These are phyloP conservation scores for Chiloscyllium punctatum DNA, from an alignment of 2,797 vertebrate genomes.

Conservation along the genomic window DNA sequence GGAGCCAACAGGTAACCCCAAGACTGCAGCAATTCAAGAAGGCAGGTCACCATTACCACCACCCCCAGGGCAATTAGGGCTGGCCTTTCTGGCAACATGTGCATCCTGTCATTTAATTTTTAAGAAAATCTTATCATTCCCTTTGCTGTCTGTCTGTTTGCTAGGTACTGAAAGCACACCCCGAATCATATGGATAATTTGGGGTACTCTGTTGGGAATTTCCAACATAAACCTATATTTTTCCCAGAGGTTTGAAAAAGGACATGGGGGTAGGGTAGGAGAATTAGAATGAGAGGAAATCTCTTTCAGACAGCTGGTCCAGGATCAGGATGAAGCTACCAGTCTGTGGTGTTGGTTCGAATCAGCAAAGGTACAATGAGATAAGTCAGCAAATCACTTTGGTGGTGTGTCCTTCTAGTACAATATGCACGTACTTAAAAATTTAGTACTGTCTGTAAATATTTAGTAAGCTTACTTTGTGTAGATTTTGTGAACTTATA, in stretches of 20 bases:
- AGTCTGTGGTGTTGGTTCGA: background rate
- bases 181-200: background rate
- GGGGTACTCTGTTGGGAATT: background rate
- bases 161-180: too few species aligned
- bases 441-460: too few species aligned
- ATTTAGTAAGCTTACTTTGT: background rate
- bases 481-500: background rate
- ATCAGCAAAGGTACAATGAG: background rate
- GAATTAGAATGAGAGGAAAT: background rate
- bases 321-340: background rate
- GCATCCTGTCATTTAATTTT: too few species aligned
- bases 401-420: background rate
- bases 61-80: too few species aligned
- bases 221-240: background rate
- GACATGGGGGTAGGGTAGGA: background rate
- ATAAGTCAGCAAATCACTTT: background rate
- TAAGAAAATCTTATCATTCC: background rate
- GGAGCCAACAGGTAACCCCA: slow-evolving; percentile 76
- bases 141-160: background rate
- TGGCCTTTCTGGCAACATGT: too few species aligned
- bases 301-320: too few species aligned
- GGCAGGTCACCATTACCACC: too few species aligned
- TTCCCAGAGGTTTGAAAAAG: background rate
- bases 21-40: too few species aligned
- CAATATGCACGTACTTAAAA: background rate